Conservation (phyloP, 1,140 invertebrate species). For the Aporrectodea caliginosa region DNA sequence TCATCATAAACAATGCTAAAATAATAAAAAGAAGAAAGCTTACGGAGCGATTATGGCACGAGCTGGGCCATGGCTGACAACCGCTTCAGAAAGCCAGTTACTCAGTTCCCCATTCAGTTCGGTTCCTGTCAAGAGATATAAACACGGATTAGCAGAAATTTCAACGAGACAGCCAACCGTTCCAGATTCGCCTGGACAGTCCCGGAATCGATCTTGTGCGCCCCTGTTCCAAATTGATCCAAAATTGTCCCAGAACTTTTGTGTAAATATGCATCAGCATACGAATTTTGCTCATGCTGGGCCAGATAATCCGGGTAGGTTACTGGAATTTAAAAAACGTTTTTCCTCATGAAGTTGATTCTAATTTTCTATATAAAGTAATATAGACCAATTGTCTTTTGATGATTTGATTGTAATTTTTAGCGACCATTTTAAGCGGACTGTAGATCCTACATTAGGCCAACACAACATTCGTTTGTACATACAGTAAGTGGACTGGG, state of each 20-base stretch:
- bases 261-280: background rate
- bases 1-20: background rate
- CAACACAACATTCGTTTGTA: no score
- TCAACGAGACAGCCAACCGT: no score
- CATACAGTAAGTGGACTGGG: no score
- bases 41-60: conserved; percentile 96
- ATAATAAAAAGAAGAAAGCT: conserved; percentile 56
- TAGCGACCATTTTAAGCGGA: no score
- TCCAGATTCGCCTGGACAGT: background rate
- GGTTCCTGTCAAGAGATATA: no score
- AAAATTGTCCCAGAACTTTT: background rate
- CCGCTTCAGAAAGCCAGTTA: conserved; percentile 78
- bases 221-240: background rate
- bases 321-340: background rate
- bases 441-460: no score
- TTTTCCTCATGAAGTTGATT: no score
- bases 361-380: no score
- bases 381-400: no score
- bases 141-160: no score
- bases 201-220: background rate
- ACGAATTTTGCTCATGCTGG: background rate
- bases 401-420: no score
- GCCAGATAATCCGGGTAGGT: no score
- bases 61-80: conserved; percentile 75
- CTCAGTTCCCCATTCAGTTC: conserved; percentile 82